These are phyloP conservation scores for Echinometra lucunter DNA, from an alignment of 53 echinoderm and acorn worm species.

Conservation along the genomic window DNA sequence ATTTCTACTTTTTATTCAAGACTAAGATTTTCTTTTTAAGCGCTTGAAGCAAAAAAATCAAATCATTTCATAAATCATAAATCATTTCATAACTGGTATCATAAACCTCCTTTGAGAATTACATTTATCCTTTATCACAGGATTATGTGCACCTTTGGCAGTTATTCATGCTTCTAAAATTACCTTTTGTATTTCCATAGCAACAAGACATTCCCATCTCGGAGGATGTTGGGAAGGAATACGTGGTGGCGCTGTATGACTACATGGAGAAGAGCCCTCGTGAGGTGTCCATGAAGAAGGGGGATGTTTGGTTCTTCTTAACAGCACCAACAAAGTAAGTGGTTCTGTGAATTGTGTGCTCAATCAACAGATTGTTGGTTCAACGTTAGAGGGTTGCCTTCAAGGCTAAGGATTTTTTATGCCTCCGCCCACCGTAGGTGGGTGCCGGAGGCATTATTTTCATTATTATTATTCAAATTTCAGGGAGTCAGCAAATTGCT, in stretches of 20 bases:
- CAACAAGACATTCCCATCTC: slow-evolving; percentile 99
- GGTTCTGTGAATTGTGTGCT: not conserved
- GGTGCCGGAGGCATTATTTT: too few species aligned
- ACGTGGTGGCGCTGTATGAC: slow-evolving; percentile 97
- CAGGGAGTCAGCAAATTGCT: too few species aligned
- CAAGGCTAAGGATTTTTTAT: too few species aligned
- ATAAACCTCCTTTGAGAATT: not conserved
- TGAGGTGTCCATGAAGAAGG: slow-evolving; percentile 99
- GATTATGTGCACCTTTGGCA: not conserved
- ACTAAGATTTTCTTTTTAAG: too few species aligned
- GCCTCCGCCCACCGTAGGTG: too few species aligned
- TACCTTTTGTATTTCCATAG: slow-evolving; percentile 70
- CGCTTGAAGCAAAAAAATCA: too few species aligned
- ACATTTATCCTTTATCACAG: not conserved
- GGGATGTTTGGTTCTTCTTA: slow-evolving; percentile 94
- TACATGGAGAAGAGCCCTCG: slow-evolving; percentile 99
- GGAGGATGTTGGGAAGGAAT: slow-evolving; percentile 96
- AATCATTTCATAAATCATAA: too few species aligned
- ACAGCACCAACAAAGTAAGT: slow-evolving; percentile 94
- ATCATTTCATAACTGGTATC: not conserved
- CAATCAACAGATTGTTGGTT: not conserved
- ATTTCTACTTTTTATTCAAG: not conserved
- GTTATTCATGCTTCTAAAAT: not conserved
- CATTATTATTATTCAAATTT: not conserved
- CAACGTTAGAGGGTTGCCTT: not conserved